Evolutionary conservation across 92 coral and sea anemone genomes (phyloP), one percentile per base, ranked within the genome.

Genomic region (Epizoanthus ramosus): DNA sequence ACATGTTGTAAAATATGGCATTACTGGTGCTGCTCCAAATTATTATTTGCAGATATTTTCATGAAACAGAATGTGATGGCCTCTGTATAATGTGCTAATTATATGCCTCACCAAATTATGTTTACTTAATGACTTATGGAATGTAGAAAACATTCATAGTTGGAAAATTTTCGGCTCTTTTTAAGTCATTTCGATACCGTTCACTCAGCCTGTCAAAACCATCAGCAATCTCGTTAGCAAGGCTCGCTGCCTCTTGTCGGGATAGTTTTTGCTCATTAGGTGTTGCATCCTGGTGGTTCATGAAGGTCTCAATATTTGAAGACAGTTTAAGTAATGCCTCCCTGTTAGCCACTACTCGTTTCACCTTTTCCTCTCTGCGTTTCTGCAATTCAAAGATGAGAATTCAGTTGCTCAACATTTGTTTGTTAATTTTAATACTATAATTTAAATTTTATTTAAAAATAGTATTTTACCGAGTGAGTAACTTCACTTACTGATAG

Each of bases 161-260:
- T 75, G 81, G 69, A 73, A 91, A 95, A 41, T 79, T 90, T 60
- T 94, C 96, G 13, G 98, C 98, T 85, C 91, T 92, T 67, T 90
- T 84, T 37, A 95, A 85, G 79, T 91, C 98, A 25, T 84, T 79
- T 56, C 84, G 71, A 79, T 94, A 95, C 79, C 94, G 85, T 43
- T 91, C 79, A 64, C 90, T 85, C 73, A 93, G 65, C 75, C 81
- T 85, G 73, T 92, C 97, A 80, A 95, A 95, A 25, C 95, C 89
- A 85, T 88, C 92, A 7, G 98, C 98, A 90, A 95, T 94, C 47
- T 94, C 92, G 16, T 80, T 89, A 16, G 98, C 98, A 25, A 95
- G 88, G 59, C 83, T 72, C 4, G 92, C 75, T 16, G 94, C 92
- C 73, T 86, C 90, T 65, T 84, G 84, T 64, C 84, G 67, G 63